Evolutionary conservation across 2,888 invertebrate species (phyloP).

Genomic region (Drosophila phalerata): DNA sequence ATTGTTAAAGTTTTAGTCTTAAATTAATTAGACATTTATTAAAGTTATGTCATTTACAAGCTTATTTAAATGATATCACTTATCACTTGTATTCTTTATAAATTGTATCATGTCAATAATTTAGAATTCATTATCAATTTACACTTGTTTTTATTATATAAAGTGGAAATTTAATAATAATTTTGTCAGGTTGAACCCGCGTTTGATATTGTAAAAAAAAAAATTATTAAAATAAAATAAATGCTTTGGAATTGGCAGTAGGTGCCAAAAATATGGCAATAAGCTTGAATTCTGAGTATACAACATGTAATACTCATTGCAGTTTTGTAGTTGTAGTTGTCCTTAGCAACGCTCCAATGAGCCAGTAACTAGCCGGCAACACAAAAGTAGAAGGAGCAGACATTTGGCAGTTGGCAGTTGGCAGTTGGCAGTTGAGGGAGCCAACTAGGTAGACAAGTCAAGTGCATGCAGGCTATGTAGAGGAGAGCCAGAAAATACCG

Average conservation of each 20-base stretch:
- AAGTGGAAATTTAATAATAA: not conserved
- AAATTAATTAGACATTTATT: no score
- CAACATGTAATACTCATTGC: conserved; percentile 5
- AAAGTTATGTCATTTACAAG: no score
- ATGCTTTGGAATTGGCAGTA: not conserved
- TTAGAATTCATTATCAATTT: no score
- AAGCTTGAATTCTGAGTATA: not conserved
- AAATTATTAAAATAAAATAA: no score
- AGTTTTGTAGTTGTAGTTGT: conserved; percentile 3
- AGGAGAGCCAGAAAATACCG: not conserved
- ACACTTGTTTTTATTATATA: not conserved
- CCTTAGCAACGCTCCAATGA: conserved; percentile 38
- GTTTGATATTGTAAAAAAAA: not conserved
- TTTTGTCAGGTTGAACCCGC: not conserved
- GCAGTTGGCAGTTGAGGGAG: conserved; percentile 9
- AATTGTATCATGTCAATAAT: no score
- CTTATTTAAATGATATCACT: no score
- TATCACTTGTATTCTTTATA: no score
- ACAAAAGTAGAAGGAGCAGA: conserved; percentile 5
- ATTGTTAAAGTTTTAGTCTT: no score
- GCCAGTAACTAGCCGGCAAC: conserved; percentile 30
- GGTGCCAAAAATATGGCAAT: conserved; percentile 4
- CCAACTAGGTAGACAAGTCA: conserved; percentile 39
- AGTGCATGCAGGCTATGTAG: conserved; percentile 18
- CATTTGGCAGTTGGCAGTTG: conserved; percentile 3